These are phyloP conservation scores for Drosophila robusta DNA, from an alignment of 2,888 invertebrate species.

Conservation along the genomic window DNA sequence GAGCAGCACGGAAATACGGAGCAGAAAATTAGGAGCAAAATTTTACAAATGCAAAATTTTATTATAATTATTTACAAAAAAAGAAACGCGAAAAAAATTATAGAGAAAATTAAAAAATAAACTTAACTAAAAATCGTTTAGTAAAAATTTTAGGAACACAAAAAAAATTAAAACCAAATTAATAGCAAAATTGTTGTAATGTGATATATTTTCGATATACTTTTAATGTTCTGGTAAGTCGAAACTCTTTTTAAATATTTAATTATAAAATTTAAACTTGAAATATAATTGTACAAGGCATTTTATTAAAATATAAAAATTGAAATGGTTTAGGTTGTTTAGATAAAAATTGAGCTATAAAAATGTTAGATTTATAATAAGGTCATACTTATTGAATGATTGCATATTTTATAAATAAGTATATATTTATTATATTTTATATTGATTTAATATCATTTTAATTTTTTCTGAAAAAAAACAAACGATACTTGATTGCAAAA, in stretches of 20 bases:
- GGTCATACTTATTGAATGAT: neutral
- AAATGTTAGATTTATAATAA: neutral
- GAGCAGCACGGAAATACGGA: slow-evolving; percentile 39
- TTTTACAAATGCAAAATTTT: slow-evolving; percentile 72
- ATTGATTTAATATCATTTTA: neutral
- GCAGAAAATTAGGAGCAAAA: slow-evolving; percentile 55
- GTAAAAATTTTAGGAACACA: slow-evolving; percentile 57
- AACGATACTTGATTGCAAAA: neutral
- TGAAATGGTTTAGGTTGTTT: neutral
- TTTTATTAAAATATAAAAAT: neutral
- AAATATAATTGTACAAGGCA: neutral
- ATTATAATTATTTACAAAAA: slow-evolving; percentile 74
- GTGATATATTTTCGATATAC: slow-evolving; percentile 80
- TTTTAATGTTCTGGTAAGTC: slow-evolving; percentile 77
- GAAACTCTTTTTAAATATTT: neutral
- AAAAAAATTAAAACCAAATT: slow-evolving; percentile 55
- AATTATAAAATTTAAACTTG: too few species aligned
- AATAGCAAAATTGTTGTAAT: slow-evolving; percentile 72
- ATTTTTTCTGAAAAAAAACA: neutral
- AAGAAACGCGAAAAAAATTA: slow-evolving; percentile 15
- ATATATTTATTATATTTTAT: neutral
- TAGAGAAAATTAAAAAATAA: slow-evolving; percentile 26
- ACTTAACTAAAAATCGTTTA: slow-evolving; percentile 38
- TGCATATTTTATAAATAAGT: neutral
- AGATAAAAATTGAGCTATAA: neutral